Conservation (phyloP, 2,888 invertebrate genomes). For the Dolichomitus sp. region DNA sequence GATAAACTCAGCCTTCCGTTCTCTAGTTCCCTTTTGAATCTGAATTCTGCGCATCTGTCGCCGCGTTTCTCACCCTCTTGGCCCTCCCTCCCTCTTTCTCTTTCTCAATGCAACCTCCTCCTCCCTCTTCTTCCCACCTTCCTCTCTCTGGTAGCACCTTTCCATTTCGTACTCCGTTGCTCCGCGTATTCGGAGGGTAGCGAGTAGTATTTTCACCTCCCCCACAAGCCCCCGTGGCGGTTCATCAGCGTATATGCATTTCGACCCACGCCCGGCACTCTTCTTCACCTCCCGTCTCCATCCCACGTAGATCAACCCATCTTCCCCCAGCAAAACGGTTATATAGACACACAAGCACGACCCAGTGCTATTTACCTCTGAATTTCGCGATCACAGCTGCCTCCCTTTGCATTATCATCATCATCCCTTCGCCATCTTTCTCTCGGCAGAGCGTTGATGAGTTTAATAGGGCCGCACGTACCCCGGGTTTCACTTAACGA, state of each 20-base stretch:
- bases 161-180: background rate
- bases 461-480: background rate
- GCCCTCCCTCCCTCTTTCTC: background rate
- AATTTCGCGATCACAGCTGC: conserved; percentile 15
- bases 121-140: background rate
- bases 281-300: background rate
- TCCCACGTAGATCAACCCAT: conserved; percentile 5
- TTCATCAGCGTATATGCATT: conserved; percentile 47
- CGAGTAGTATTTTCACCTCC: conserved; percentile 37
- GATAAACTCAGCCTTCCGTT: conserved; percentile 25
- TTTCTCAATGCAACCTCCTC: conserved; percentile 5
- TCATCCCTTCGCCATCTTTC: conserved; percentile 18
- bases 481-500: background rate
- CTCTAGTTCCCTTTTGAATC: conserved; percentile 26
- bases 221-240: conserved; percentile 43
- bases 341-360: conserved; percentile 2
- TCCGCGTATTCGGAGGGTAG: background rate
- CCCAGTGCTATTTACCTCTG: conserved; percentile 24
- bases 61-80: conserved; percentile 29
- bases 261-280: conserved; percentile 27
- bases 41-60: conserved; percentile 56
- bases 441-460: background rate
- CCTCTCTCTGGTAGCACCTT: conserved; percentile 8
- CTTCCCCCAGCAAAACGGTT: background rate
- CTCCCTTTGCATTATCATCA: conserved; percentile 2